Evolutionary conservation across 2,888 invertebrate genomes (phyloP).

Genomic region (Caenorhabditis panamensis): DNA sequence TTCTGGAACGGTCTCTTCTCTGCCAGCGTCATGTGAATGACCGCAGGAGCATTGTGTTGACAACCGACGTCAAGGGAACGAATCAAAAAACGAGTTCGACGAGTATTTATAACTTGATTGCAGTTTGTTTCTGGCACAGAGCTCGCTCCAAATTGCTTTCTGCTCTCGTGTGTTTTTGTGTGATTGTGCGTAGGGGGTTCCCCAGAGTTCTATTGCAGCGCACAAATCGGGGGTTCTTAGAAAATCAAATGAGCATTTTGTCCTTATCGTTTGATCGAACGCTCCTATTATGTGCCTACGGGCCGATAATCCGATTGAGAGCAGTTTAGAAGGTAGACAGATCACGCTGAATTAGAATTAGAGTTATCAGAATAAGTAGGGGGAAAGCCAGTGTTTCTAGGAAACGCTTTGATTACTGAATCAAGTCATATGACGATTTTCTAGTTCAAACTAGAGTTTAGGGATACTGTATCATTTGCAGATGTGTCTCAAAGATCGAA

Average conservation of each 20-base stretch:
- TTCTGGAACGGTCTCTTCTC: constrained; percentile 30
- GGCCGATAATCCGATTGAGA: not conserved
- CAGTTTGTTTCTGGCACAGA: too few relatives aligned
- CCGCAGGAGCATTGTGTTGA: constrained; percentile 41
- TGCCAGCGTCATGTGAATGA: constrained; percentile 43
- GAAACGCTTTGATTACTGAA: too few relatives aligned
- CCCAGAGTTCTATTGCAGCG: too few relatives aligned
- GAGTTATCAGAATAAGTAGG: not conserved
- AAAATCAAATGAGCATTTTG: not conserved
- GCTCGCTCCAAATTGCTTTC: too few relatives aligned
- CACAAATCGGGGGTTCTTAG: too few relatives aligned
- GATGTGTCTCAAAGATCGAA: too few relatives aligned
- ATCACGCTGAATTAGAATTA: not conserved
- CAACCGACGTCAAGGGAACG: not conserved
- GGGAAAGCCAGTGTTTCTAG: not conserved
- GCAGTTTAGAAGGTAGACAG: not conserved
- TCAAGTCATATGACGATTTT: too few relatives aligned
- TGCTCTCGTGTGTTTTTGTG: too few relatives aligned
- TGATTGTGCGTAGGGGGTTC: too few relatives aligned
- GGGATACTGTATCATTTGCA: too few relatives aligned
- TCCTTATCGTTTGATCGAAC: not conserved
- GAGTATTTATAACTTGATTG: constrained; percentile 30
- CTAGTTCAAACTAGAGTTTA: too few relatives aligned
- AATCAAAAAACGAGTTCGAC: constrained; percentile 18
- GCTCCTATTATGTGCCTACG: not conserved